Evolutionary conservation across 2,797 vertebrate genomes (phyloP), one percentile per base, ranked within the genome.

Genomic region (Gobionotothen gibberifrons): DNA sequence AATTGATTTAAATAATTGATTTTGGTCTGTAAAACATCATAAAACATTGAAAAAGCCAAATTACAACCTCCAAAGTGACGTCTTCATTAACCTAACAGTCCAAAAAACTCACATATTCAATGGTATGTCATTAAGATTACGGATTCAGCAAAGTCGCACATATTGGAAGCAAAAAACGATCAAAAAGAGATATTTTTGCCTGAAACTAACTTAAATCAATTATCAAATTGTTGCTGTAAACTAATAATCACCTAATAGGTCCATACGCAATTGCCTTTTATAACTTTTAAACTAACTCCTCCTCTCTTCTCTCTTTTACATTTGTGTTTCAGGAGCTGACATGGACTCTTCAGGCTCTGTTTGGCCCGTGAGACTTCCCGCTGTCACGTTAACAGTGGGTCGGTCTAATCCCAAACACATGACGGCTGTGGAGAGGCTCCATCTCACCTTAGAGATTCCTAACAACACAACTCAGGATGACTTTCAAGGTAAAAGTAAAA

Each of bases 401-500:
- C 69, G n/a, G 26, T 68, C 29, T 88, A 90, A 90, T 89, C 87
- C 77, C 72, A 57, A 87, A 90, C 90, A 90, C 90, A 87, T 86
- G 83, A 80, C 11, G 36, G 52, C 69, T 66, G 61, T 52, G 32
- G 40, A 52, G 72, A 77, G 26, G 8, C 58, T 54, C 74, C 22
- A 29, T 69, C 59, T 51, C 15, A 58, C 26, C 26, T 62, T 3
- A 57, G 36, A 69, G 72, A 71, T 42, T 64, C 80, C 60, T 60
- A 15, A 26, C 32, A 36, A 42, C 39, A 53, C 6, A 19, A 42
- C 16, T 22, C 9, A 2, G 7, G 42, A 57, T 44, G 56, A 63
- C 47, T 43, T 68, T 76, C 39, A 5, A 32, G 16, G 16, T 8
- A 19, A 72, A 49, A 2, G 22, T 6, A 6, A 3, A 62, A 42